Conservation (phyloP, 2,888 invertebrate species). For the Papilio demoleus region DNA sequence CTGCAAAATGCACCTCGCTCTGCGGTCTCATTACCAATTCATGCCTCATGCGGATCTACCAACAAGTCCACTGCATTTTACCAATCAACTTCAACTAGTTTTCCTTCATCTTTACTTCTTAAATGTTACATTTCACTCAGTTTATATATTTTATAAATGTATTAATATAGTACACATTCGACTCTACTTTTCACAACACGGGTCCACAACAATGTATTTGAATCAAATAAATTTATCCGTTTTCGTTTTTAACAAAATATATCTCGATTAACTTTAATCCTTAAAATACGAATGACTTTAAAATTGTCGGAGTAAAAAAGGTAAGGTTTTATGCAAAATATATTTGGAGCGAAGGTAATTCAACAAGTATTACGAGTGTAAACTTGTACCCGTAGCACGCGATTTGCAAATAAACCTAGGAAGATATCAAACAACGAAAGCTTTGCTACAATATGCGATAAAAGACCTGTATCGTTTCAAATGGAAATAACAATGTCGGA, state of each 20-base stretch:
- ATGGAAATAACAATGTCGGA: conserved; percentile 68
- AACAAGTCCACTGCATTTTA: conserved; percentile 52
- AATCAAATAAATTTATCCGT: background rate
- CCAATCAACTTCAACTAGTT: conserved; percentile 53
- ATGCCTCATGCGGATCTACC: conserved; percentile 59
- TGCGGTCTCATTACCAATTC: conserved; percentile 66
- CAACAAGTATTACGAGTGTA: conserved; percentile 69
- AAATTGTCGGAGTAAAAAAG: conserved; percentile 46
- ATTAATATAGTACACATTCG: too few species aligned
- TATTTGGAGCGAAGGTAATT: conserved; percentile 63
- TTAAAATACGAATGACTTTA: background rate
- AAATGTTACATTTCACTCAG: conserved; percentile 16
- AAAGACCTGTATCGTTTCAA: conserved; percentile 66
- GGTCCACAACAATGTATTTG: background rate
- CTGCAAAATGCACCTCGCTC: conserved; percentile 61
- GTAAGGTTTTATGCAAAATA: conserved; percentile 54
- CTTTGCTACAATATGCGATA: conserved; percentile 71
- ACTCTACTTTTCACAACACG: background rate
- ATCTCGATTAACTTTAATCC: background rate
- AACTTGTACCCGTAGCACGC: conserved; percentile 68
- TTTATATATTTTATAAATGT: background rate
- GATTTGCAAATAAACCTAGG: conserved; percentile 79
- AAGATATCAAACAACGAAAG: conserved; percentile 74
- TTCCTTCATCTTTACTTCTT: conserved; percentile 42
- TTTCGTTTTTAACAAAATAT: background rate